Base-by-base conservation (phyloP, 2,113 vertebrate species). In the Tupaia tana region DNA sequence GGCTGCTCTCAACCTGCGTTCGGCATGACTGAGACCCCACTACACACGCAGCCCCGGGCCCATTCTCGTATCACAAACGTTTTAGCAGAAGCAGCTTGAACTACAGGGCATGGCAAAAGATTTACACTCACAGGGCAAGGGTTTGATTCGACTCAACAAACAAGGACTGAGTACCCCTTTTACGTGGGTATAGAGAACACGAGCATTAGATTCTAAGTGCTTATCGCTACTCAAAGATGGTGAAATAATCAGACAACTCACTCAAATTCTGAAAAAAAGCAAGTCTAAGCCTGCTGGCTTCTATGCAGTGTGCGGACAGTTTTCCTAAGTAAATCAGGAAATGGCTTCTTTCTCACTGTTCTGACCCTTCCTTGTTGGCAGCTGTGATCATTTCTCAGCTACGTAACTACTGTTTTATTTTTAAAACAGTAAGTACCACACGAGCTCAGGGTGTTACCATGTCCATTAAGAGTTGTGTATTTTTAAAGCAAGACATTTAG, bases 401-500 rank as follows among this genome's bases (percentile, higher is more conserved):
- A 80, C 1, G 0, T 81, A 88, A 67, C 59, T 25, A 89, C 43
- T 31, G 25, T 81, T 90, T 81, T 89, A 91, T 96, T 93, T 94
- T 85, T 85, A 87, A 75, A 88, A 81, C 15, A 91, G 56, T 78
- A 84, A 80, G 22, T 66, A 78, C 52, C 31, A 86, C 31, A 73
- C 15, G 61, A 80, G 73, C 52, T 84, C 22, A 59, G 43, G 90
- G 54, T 95, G 58, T 74, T 82, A 89, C 3, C 13, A 4, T 59
- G 78, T 75, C 66, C 78, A 67, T 93, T 91, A 77, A 67, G 34
- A 75, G 5, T 20, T 73, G 14, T 73, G 56, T 70, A 52, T 9
- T 77, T 78, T 90, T 10, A 82, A 83, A 87, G 86, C 20, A 90
- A 86, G 83, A 90, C 15, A 86, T 73, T 86, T 64, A 95, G n/a